Evolutionary conservation across 2,797 vertebrate species (phyloP).

Genomic region (Eulemur albifrons): DNA sequence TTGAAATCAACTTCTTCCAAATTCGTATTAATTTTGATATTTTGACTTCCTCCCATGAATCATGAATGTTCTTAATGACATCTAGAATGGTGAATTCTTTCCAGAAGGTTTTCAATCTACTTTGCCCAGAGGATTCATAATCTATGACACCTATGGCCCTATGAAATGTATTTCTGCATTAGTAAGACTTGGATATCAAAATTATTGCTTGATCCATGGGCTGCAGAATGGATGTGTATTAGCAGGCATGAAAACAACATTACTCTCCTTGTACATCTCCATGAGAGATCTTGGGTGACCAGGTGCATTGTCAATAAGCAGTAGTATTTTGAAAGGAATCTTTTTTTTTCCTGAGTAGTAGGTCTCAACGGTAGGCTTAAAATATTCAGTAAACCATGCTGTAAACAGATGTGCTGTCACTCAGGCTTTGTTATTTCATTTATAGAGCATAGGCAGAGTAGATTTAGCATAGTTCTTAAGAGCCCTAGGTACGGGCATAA

Average conservation of each 20-base stretch:
- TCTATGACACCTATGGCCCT: neutral
- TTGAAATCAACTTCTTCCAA: neutral
- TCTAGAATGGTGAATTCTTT: neutral
- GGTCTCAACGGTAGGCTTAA: neutral
- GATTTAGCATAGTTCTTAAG: neutral
- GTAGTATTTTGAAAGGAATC: neutral
- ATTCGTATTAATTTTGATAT: neutral
- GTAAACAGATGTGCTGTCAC: neutral
- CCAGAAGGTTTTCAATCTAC: neutral
- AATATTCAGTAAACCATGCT: neutral
- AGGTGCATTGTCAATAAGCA: neutral
- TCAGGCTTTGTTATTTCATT: too few species aligned
- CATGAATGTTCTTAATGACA: neutral
- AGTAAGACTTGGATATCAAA: neutral
- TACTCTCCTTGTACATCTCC: neutral
- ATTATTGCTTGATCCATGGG: neutral
- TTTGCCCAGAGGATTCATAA: neutral
- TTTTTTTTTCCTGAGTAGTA: neutral
- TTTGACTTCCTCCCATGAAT: neutral
- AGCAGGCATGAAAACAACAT: neutral
- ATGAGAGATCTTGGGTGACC: neutral
- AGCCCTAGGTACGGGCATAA: neutral
- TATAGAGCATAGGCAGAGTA: neutral
- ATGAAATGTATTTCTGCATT: neutral
- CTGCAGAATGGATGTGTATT: neutral